phyloP scores from a whole-genome alignment of 2,888 invertebrate genomes.

The Watsonalla binaria region DNA sequence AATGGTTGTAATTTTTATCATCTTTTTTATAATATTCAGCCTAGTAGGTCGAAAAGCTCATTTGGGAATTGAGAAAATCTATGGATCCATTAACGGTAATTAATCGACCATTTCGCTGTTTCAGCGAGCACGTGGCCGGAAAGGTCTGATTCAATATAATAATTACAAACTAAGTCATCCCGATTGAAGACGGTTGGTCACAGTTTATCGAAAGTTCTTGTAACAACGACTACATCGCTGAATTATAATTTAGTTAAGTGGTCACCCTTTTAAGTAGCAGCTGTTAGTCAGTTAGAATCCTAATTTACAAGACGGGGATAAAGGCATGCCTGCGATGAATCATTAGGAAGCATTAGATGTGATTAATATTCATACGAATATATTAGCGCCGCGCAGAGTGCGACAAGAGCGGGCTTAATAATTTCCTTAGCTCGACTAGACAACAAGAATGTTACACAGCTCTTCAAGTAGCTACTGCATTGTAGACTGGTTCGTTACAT shows the following conservation, averaged over 20 bases:
- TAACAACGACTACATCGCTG: too few species aligned
- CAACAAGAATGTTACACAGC: background rate
- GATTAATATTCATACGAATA: slow-evolving; percentile 3
- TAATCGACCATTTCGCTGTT: background rate
- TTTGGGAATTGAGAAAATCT: background rate
- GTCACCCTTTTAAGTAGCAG: slow-evolving; percentile 1
- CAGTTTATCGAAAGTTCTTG: too few species aligned
- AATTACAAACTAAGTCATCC: background rate
- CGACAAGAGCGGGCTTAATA: background rate
- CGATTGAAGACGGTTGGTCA: too few species aligned
- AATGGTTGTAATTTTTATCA: background rate
- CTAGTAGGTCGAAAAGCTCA: background rate
- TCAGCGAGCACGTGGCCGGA: background rate
- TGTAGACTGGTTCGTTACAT: too few species aligned
- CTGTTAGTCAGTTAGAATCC: background rate
- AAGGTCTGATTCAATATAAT: background rate
- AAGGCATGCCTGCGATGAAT: background rate
- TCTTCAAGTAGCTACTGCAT: background rate
- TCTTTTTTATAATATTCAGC: background rate
- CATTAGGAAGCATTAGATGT: slow-evolving; percentile 2
- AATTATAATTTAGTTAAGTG: background rate
- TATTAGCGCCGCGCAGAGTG: background rate
- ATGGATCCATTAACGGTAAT: slow-evolving; percentile 1
- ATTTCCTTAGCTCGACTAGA: background rate
- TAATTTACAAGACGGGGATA: background rate